Base-by-base conservation (phyloP, 2,797 vertebrate genomes). In the Eremophila alpestris region DNA sequence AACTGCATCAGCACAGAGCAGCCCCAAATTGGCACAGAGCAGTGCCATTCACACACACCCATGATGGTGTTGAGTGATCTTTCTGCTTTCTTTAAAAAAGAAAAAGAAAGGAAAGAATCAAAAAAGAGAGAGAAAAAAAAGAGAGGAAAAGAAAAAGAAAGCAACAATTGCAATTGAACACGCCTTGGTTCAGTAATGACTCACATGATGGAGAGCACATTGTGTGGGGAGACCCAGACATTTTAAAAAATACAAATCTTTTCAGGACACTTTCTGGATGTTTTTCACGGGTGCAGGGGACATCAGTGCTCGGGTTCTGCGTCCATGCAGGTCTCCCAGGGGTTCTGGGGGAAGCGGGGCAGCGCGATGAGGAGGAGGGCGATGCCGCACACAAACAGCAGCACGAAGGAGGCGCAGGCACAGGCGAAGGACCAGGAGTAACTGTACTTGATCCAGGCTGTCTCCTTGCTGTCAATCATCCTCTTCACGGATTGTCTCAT, bases 321-420 rank as follows among this genome's bases (percentile, higher is more conserved):
- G 0, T 99, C 99, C 99, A 99, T 99, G 98, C 99, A 99, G 34
- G 98, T 98, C 97, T 99, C 99, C 99, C 99, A 99, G 8, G 99
- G 99, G 95, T 99, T 99, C 95, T 97, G 98, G 71, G 99, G 99
- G 98, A 99, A 99, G 62, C 98, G 99, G 22, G 99, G 99, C 98
- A 99, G 98, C 22, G 99, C 99, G 60, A 99, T 98, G 45, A 99
- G 55, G 36, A 99, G 98, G 26, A 99, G 99, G 30, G 97, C 93
- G 1, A 99, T 96, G 75, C 99, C 99, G 0, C 98, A 98, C 85
- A 99, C 96, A 78, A 99, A 99, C 89, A 99, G 99, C 78, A 99
- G 98, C 68, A 98, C 93, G 16, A 99, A 99, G 94, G 98, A 98
- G 0, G 98, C 36, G 15, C 99, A 99, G 94, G 99, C 99, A 3